Conservation (phyloP, 2,113 vertebrate species). For the Gadus chalcogrammus region DNA sequence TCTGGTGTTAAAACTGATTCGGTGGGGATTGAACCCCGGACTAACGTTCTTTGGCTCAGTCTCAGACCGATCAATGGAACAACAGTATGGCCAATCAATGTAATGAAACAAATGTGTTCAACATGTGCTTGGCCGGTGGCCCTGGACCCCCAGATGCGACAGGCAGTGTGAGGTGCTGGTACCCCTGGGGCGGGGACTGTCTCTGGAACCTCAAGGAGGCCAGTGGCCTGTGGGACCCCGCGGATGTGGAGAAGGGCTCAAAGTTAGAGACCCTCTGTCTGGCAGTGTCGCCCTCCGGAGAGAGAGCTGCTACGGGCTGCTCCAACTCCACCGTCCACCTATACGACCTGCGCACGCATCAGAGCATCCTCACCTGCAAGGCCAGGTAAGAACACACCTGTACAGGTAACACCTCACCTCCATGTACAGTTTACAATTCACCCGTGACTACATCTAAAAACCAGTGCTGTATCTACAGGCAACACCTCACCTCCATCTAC, state of each 20-base stretch:
- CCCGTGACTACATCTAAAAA: no score
- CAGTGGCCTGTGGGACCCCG: neutral
- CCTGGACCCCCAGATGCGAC: slow-evolving; percentile 49
- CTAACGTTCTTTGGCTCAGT: no score
- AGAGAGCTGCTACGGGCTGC: slow-evolving; percentile 47
- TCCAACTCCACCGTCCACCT: slow-evolving; percentile 48
- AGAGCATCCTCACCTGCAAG: slow-evolving; percentile 31
- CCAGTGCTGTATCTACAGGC: no score
- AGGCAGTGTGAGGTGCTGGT: slow-evolving; percentile 58
- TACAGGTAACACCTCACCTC: neutral
- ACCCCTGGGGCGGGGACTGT: slow-evolving; percentile 46
- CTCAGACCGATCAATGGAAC: no score
- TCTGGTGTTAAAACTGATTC: no score
- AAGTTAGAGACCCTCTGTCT: slow-evolving; percentile 46
- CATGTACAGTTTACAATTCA: neutral
- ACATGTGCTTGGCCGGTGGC: neutral
- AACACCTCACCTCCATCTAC: no score
- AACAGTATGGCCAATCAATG: no score
- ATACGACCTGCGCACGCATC: slow-evolving; percentile 57
- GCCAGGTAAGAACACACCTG: slow-evolving; percentile 43
- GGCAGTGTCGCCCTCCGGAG: slow-evolving; percentile 42
- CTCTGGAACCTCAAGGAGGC: slow-evolving; percentile 40
- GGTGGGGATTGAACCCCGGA: no score
- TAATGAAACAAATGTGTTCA: neutral
- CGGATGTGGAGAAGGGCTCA: neutral